Evolutionary conservation across 2,888 invertebrate species (phyloP), one percentile per base, ranked within the genome.

Genomic region (Orchestes rusci): DNA sequence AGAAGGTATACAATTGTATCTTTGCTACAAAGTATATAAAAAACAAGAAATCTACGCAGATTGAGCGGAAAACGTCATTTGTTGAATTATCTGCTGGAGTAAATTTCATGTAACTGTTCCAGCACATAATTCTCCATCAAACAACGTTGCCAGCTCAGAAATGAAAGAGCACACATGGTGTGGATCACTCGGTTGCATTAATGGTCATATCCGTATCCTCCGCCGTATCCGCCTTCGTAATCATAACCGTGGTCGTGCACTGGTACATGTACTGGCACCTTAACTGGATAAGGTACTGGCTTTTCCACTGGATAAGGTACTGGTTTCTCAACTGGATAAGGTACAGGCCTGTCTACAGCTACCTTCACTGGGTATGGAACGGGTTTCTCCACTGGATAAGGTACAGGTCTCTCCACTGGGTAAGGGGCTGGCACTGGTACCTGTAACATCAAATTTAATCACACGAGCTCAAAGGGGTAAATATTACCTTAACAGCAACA

Each of bases 381-480:
- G 48, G 70, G 71, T 65, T 63, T 78, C 64, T 77, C 78, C 15
- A 84, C 82, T 51, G 82, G 79, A 56, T 72, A 71, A 13, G 76
- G 69, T n/a, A 76, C 72, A 32, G 71, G 73, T 65, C 66, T 79
- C 57, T 79, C 77, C 16, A 82, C 82, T 17, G 82, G 82, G 70
- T 82, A 82, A 36, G 82, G 83, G 48, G 77, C 76, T 19, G 82
- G 82, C 2, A 76, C 74, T 56, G 79, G 73, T 46, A 80, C 43
- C 50, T 50, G 12, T 18, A 48, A 40, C 5, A 13, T n/a, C 4
- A 27, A 16, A 27, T 15, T 8, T 28, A 16, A 2, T 5, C 5
- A 31, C n/a, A 31, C 2, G 8, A n/a, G 13, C 13, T 15, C 31
- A 31, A 31, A 12, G n/a, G 15, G 15, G 13, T 12, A 8, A 10